These are phyloP conservation scores for Corticium candelabrum DNA, from an alignment of 37 sponge, comb jelly and placozoan species.

Conservation along the genomic window DNA sequence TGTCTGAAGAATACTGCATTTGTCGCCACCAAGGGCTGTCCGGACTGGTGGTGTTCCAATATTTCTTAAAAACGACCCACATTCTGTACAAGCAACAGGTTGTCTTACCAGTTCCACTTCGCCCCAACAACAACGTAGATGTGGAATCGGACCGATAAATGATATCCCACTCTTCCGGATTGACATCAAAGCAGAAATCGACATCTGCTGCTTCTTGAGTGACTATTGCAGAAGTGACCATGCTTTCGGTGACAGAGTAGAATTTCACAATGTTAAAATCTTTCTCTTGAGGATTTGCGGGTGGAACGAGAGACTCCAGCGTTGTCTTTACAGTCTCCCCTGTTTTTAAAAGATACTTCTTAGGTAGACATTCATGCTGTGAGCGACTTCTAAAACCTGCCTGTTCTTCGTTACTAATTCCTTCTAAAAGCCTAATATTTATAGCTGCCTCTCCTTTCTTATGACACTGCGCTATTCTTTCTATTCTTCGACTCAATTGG, in stretches of 20 bases:
- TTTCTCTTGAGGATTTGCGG: constrained; percentile 41
- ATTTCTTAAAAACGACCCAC: constrained; percentile 45
- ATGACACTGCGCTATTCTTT: not conserved
- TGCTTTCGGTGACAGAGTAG: constrained; percentile 28
- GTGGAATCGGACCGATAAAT: constrained; percentile 18
- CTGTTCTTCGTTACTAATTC: not conserved
- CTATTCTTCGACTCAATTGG: not conserved
- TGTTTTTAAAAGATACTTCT: not conserved
- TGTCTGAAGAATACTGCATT: not conserved
- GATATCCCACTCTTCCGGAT: constrained; percentile 61
- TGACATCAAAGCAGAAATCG: constrained; percentile 53
- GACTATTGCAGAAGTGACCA: constrained; percentile 8
- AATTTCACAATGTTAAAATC: constrained; percentile 44
- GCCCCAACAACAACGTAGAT: constrained; percentile 52
- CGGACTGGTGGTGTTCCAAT: constrained; percentile 34
- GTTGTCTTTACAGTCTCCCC: not conserved
- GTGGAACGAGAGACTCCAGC: constrained; percentile 21
- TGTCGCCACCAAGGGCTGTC: not conserved
- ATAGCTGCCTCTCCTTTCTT: constrained; percentile 11
- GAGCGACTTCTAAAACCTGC: not conserved
- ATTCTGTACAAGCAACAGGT: constrained; percentile 68
- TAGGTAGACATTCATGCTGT: not conserved
- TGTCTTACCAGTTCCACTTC: constrained; percentile 83
- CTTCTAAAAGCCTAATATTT: constrained; percentile 12
- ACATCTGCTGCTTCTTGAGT: not conserved